These are phyloP conservation scores for Myotis vivesi DNA, from an alignment of 2,797 vertebrate genomes.

Conservation along the genomic window DNA sequence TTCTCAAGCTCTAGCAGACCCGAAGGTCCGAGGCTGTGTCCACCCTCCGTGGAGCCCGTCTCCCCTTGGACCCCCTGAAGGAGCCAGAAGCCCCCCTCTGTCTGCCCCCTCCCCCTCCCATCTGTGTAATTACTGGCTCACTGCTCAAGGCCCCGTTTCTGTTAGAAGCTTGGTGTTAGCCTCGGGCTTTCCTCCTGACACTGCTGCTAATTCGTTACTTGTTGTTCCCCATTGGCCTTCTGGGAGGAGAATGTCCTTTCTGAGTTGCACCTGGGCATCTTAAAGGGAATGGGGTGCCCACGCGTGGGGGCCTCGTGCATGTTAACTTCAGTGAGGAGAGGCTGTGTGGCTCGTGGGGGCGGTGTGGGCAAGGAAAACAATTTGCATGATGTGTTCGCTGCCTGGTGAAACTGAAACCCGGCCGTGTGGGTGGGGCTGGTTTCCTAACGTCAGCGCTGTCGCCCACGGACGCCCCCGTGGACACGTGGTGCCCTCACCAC, in stretches of 20 bases:
- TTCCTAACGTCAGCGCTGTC: slow-evolving; percentile 62
- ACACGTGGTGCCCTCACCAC: slow-evolving; percentile 24
- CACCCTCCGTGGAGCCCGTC: not conserved
- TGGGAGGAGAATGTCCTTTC: slow-evolving; percentile 55
- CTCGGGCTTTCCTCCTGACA: not conserved
- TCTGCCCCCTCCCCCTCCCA: not conserved
- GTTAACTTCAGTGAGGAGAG: not conserved
- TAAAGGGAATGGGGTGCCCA: slow-evolving; percentile 22
- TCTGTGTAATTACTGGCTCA: not conserved
- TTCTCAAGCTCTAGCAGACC: not conserved
- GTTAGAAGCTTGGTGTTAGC: slow-evolving; percentile 1
- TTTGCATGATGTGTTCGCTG: slow-evolving; percentile 51
- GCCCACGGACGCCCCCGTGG: slow-evolving; percentile 58
- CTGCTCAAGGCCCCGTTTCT: not conserved
- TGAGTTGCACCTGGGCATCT: slow-evolving; percentile 37
- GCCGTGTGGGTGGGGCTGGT: slow-evolving; percentile 80
- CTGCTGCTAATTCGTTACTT: slow-evolving; percentile 28
- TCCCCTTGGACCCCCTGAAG: not conserved
- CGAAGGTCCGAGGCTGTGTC: not conserved
- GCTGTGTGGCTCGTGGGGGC: not conserved
- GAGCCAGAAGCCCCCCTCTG: not conserved
- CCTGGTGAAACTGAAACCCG: slow-evolving; percentile 80
- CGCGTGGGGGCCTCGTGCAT: not conserved
- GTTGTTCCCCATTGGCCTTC: slow-evolving; percentile 27
- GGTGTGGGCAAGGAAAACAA: not conserved